A percentile compares a stretch with the other conserved stretches of the same genome.
Conservation (phyloP, 2,888 invertebrate genomes). For the Zygothrica quintamaculata region DNA sequence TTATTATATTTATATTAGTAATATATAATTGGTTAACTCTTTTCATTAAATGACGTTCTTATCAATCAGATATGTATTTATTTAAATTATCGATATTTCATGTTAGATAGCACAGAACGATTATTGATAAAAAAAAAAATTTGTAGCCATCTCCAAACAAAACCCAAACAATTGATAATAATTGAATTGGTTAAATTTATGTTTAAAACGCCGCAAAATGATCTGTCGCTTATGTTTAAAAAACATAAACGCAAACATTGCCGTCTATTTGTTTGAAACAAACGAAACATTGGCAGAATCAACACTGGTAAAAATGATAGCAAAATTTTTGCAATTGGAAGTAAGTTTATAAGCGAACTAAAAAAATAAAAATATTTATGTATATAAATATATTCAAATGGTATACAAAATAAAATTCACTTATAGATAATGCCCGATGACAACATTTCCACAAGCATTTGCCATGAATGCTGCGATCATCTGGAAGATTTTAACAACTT, state of each 20-base stretch:
- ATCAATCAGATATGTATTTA: too few species aligned
- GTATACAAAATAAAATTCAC: too few species aligned
- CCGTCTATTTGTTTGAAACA: constrained; percentile 66
- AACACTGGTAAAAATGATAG: constrained; percentile 72
- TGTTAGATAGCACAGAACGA: too few species aligned
- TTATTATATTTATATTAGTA: too few species aligned
- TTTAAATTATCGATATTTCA: not conserved
- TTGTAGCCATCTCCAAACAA: constrained; percentile 50
- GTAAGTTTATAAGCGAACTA: constrained; percentile 47
- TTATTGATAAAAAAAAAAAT: constrained; percentile 21
- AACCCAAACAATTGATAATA: constrained; percentile 60
- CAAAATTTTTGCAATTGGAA: constrained; percentile 73
- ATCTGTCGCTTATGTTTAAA: constrained; percentile 75
- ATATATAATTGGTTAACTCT: too few species aligned
- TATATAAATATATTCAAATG: too few species aligned
- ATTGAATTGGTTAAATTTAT: constrained; percentile 42
- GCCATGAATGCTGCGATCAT: constrained; percentile 69
- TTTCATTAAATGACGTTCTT: too few species aligned
- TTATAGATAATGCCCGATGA: constrained; percentile 66
- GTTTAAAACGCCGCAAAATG: constrained; percentile 59
- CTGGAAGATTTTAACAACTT: constrained; percentile 71
- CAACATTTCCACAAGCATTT: constrained; percentile 64
- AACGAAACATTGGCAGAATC: constrained; percentile 66
- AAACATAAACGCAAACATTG: constrained; percentile 60
- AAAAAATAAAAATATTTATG: too few species aligned